Percentiles rank a stretch among this genome's conserved stretches.
Conservation (phyloP, 2,797 vertebrate species). For the Danio kyathit region DNA sequence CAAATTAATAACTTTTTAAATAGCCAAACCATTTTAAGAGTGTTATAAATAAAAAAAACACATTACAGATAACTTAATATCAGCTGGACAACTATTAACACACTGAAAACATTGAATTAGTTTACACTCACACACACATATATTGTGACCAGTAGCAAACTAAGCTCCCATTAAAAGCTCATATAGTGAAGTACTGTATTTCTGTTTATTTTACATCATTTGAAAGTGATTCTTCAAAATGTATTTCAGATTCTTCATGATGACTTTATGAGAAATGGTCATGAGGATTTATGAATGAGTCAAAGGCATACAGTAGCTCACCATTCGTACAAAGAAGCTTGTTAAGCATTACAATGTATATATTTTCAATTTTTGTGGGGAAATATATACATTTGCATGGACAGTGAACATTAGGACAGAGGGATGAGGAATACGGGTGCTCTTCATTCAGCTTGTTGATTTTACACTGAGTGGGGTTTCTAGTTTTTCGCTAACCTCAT, state of each 20-base stretch:
- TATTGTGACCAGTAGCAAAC: not conserved
- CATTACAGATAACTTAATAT: constrained; percentile 44
- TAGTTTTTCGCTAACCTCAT: not conserved
- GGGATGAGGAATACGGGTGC: not conserved
- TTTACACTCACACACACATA: not conserved
- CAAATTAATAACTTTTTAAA: not conserved
- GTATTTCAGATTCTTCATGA: constrained; percentile 43
- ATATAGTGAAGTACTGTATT: constrained; percentile 62
- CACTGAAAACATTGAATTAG: constrained; percentile 19
- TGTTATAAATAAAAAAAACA: constrained; percentile 15
- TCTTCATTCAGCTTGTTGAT: not conserved
- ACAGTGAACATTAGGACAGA: constrained; percentile 44
- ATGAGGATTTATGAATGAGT: constrained; percentile 56
- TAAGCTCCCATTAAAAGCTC: not conserved
- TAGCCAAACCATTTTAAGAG: constrained; percentile 59
- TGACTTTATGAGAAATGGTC: constrained; percentile 58
- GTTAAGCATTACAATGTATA: constrained; percentile 25
- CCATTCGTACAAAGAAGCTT: constrained; percentile 36
- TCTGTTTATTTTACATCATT: not conserved
- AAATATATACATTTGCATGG: constrained; percentile 66
- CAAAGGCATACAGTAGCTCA: constrained; percentile 55
- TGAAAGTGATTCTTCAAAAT: not conserved
- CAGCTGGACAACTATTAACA: constrained; percentile 75
- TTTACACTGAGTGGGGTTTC: not conserved
- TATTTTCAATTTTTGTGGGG: constrained; percentile 60